These are phyloP conservation scores for Orchesella flavescens DNA, from an alignment of 2,888 invertebrate species.

Conservation along the genomic window DNA sequence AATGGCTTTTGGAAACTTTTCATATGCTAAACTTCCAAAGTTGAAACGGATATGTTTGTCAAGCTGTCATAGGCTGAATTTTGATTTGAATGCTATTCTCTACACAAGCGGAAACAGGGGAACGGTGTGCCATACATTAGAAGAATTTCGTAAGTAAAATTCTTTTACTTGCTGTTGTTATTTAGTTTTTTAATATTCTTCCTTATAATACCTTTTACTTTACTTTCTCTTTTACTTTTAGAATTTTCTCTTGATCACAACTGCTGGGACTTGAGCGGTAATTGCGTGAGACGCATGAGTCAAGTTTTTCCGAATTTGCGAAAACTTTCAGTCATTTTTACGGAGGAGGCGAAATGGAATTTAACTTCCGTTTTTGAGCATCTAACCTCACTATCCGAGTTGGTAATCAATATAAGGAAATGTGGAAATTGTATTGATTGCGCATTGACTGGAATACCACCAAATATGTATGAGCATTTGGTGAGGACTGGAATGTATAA, in stretches of 20 bases:
- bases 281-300: constrained; percentile 41
- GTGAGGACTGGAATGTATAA: constrained; percentile 33
- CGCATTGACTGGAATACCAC: constrained; percentile 45
- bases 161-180: too few relatives aligned
- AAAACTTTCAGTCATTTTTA: constrained; percentile 54
- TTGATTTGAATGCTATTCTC: constrained; percentile 47
- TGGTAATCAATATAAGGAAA: constrained; percentile 54
- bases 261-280: constrained; percentile 44
- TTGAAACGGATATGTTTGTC: constrained; percentile 41
- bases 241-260: constrained; percentile 50
- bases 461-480: constrained; percentile 41
- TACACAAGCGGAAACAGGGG: constrained; percentile 21
- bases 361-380: constrained; percentile 53
- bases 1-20: constrained; percentile 40
- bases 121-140: constrained; percentile 34
- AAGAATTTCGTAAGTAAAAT: too few relatives aligned
- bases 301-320: constrained; percentile 56
- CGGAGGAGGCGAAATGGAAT: constrained; percentile 39
- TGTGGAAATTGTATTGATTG: constrained; percentile 55
- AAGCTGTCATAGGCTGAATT: constrained; percentile 52
- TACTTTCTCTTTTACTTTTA: too few relatives aligned
- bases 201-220: too few relatives aligned
- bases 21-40: constrained; percentile 33
- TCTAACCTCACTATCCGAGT: constrained; percentile 24
- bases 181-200: too few relatives aligned